Evolutionary conservation across 2,797 vertebrate genomes (phyloP).

Genomic region (Bovichtus variegatus): DNA sequence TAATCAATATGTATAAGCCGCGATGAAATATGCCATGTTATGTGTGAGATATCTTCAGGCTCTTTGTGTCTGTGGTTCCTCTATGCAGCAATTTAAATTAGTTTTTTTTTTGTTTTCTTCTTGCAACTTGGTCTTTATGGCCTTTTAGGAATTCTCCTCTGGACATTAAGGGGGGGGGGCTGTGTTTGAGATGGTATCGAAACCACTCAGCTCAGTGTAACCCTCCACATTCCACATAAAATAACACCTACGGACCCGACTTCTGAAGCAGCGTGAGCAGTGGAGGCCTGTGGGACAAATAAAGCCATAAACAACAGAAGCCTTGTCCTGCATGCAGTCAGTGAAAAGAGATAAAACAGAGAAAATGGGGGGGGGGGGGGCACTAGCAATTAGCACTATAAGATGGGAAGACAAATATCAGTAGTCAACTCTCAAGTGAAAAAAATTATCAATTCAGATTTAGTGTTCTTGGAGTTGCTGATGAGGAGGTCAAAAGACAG

Average conservation of each 20-base stretch:
- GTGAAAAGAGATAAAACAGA: conserved; percentile 10
- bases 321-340: conserved; percentile 48
- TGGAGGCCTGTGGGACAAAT: conserved; percentile 11
- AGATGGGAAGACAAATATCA: conserved; percentile 18
- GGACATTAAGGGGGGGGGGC: conserved; percentile 31
- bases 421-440: background rate
- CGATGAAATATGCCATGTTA: background rate
- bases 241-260: conserved; percentile 56
- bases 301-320: conserved; percentile 32
- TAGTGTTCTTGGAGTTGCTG: background rate
- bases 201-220: conserved; percentile 42
- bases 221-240: conserved; percentile 61
- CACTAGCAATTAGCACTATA: conserved; percentile 10
- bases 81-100: background rate
- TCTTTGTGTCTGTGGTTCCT: background rate
- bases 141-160: conserved; percentile 18
- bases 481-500: background rate
- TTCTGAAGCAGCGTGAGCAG: conserved; percentile 24
- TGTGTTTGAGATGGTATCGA: conserved; percentile 43
- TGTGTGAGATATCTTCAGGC: background rate
- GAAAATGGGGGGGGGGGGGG: conserved; percentile 5
- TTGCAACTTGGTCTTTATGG: background rate
- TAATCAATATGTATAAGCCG: background rate
- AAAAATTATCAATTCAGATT: conserved; percentile 18
- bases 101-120: background rate